Evolutionary conservation across 1,140 invertebrate species (phyloP).

Genomic region (Helicoverpa armigera): DNA sequence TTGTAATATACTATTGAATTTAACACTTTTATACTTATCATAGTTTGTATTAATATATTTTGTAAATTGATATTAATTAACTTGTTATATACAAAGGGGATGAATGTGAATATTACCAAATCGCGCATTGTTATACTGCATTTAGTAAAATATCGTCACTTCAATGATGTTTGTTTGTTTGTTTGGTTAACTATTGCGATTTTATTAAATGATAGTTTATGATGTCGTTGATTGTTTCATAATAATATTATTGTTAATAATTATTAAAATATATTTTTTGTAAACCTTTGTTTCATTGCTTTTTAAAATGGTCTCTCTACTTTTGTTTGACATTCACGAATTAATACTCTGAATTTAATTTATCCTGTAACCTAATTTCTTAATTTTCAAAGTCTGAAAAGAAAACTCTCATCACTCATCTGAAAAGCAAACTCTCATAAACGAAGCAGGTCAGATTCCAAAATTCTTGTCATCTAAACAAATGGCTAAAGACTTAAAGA

Average conservation of each 20-base stretch:
- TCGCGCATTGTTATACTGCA: constrained; percentile 69
- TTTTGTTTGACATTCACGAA: too few species aligned
- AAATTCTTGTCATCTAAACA: background rate
- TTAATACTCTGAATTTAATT: too few species aligned
- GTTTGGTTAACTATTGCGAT: constrained; percentile 48
- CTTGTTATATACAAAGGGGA: constrained; percentile 49
- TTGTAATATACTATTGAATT: constrained; percentile 10
- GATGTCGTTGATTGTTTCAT: constrained; percentile 51
- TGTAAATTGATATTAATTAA: constrained; percentile 47
- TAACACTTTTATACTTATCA: constrained; percentile 37
- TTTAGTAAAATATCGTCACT: constrained; percentile 59
- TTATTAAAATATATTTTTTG: constrained; percentile 51
- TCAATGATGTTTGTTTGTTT: constrained; percentile 66
- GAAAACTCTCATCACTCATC: too few species aligned
- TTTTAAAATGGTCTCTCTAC: background rate
- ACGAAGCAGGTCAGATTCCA: too few species aligned
- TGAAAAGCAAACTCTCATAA: background rate
- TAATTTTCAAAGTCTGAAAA: too few species aligned
- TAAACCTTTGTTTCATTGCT: constrained; percentile 7
- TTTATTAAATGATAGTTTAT: constrained; percentile 53
- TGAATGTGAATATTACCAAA: constrained; percentile 75
- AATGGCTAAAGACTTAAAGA: background rate
- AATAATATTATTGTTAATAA: constrained; percentile 53
- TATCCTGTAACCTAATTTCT: too few species aligned
- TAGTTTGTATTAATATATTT: constrained; percentile 34